phyloP scores from a whole-genome alignment of 2,797 vertebrate species.

The Menidia menidia region DNA sequence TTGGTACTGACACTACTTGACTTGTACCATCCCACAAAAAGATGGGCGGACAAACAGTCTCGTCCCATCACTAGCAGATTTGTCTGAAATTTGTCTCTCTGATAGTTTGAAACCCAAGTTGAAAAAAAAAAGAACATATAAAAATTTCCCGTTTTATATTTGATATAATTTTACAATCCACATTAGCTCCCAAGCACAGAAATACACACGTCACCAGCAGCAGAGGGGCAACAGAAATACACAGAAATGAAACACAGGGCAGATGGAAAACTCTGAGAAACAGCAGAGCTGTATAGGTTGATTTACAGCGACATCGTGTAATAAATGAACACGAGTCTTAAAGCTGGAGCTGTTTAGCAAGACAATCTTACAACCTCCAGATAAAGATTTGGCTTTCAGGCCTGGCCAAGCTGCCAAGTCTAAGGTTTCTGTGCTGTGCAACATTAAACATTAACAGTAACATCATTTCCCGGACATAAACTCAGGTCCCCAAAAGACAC shows the following conservation, averaged over 20 bases:
- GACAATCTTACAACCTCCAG: slow-evolving; percentile 67
- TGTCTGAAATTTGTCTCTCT: slow-evolving; percentile 66
- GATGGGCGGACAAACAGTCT: slow-evolving; percentile 59
- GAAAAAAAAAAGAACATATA: slow-evolving; percentile 30
- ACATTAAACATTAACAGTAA: slow-evolving; percentile 67
- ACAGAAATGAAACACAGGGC: slow-evolving; percentile 52
- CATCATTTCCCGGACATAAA: slow-evolving; percentile 61
- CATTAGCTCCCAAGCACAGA: slow-evolving; percentile 6
- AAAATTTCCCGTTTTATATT: slow-evolving; percentile 57
- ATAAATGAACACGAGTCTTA: slow-evolving; percentile 72
- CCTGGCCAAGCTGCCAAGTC: slow-evolving; percentile 58
- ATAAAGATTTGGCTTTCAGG: slow-evolving; percentile 64
- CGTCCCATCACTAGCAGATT: slow-evolving; percentile 64
- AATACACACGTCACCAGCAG: slow-evolving; percentile 36
- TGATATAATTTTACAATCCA: slow-evolving; percentile 49
- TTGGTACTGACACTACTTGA: slow-evolving; percentile 10
- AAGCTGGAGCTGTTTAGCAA: slow-evolving; percentile 73
- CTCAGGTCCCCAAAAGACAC: slow-evolving; percentile 44
- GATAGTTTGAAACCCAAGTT: slow-evolving; percentile 36
- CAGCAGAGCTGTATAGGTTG: slow-evolving; percentile 55
- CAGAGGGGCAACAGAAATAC: slow-evolving; percentile 31
- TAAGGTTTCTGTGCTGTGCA: slow-evolving; percentile 64
- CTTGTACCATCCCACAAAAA: not conserved
- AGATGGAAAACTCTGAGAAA: slow-evolving; percentile 69
- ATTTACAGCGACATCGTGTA: slow-evolving; percentile 71